phyloP scores from a whole-genome alignment of 2,797 vertebrate genomes.

The Enteromius radiatus region DNA sequence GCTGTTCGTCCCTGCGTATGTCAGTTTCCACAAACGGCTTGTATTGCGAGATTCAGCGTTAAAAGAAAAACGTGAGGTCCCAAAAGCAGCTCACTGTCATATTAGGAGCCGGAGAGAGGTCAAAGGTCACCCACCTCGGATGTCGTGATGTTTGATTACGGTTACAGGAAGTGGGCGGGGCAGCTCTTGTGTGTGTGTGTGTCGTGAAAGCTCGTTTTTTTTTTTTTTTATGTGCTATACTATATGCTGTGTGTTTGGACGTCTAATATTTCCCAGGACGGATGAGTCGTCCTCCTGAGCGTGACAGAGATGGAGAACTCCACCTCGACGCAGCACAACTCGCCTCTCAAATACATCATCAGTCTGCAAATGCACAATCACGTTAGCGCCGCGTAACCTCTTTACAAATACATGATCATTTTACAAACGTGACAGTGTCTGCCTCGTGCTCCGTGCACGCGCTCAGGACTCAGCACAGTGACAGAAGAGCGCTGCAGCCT shows the following conservation, averaged over 20 bases:
- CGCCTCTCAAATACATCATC: conserved; percentile 25
- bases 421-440: conserved; percentile 22
- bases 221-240: no score
- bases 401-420: conserved; percentile 40
- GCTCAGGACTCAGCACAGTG: background rate
- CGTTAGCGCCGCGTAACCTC: conserved; percentile 33
- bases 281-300: background rate
- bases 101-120: conserved; percentile 18
- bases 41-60: background rate
- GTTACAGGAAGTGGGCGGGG: conserved; percentile 44
- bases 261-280: conserved; percentile 9
- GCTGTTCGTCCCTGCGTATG: no score
- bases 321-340: background rate
- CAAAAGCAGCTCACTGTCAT: background rate
- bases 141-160: conserved; percentile 47
- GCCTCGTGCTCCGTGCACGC: background rate
- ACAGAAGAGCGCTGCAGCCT: conserved; percentile 6
- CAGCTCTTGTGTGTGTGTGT: background rate
- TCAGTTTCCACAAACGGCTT: background rate
- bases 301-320: conserved; percentile 43
- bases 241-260: background rate
- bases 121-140: conserved; percentile 49
- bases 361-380: conserved; percentile 18
- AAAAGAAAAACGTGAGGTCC: background rate
- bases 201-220: background rate